Evolutionary conservation across 2,113 vertebrate genomes (phyloP).

Genomic region (Lycaon pictus): DNA sequence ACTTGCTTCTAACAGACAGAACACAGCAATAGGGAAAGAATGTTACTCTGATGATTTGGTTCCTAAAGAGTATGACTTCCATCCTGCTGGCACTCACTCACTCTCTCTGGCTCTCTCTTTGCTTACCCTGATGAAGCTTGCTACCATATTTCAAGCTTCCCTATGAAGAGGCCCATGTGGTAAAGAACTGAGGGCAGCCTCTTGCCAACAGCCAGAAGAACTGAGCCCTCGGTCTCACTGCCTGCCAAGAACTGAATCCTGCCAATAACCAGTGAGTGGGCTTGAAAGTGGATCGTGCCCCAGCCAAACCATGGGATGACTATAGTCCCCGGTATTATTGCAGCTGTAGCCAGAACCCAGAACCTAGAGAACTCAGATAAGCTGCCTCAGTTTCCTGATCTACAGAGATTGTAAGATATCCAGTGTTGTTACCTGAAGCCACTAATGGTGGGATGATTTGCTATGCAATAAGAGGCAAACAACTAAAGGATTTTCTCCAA

Average conservation of each 20-base stretch:
- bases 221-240: neutral
- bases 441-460: neutral
- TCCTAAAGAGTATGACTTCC: neutral
- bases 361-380: neutral
- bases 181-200: neutral
- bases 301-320: neutral
- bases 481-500: neutral
- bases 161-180: neutral
- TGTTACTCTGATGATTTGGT: neutral
- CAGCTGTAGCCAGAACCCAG: neutral
- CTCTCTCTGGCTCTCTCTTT: neutral
- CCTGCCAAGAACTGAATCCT: neutral
- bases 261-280: neutral
- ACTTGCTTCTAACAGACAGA: neutral
- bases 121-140: neutral
- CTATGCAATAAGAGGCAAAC: neutral
- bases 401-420: neutral
- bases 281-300: neutral
- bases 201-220: neutral
- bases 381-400: neutral
- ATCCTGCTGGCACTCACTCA: neutral
- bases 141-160: neutral
- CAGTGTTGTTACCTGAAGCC: neutral
- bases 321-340: neutral
- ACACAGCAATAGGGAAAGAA: neutral